Conservation (phyloP, 2,797 vertebrate species). For the Gadopsis bispinosus region DNA sequence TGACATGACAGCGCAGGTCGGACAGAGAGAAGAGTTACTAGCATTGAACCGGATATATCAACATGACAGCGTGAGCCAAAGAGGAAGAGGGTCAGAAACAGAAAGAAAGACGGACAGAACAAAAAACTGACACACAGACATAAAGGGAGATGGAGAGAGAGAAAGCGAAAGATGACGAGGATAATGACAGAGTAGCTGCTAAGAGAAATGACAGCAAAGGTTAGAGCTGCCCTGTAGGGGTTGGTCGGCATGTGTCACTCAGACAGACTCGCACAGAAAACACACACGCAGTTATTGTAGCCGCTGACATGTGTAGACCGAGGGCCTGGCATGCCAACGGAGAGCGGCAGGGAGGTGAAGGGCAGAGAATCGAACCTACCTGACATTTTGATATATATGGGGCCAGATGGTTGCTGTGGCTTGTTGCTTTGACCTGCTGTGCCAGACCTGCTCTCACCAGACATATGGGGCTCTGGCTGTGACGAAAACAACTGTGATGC, state of each 20-base stretch:
- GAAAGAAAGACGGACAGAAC: slow-evolving; percentile 10
- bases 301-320: slow-evolving; percentile 30
- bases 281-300: slow-evolving; percentile 7
- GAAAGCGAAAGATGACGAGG: slow-evolving; percentile 19
- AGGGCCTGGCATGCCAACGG: slow-evolving; percentile 25
- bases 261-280: slow-evolving; percentile 27
- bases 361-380: slow-evolving; percentile 67
- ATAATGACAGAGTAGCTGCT: slow-evolving; percentile 53
- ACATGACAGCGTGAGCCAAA: slow-evolving; percentile 33
- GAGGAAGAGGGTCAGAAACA: slow-evolving; percentile 39
- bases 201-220: slow-evolving; percentile 72
- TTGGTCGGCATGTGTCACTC: slow-evolving; percentile 66
- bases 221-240: slow-evolving; percentile 65
- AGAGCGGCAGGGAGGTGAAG: slow-evolving; percentile 54
- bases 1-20: slow-evolving; percentile 44
- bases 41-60: slow-evolving; percentile 40
- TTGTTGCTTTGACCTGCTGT: slow-evolving; percentile 65
- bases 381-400: slow-evolving; percentile 69
- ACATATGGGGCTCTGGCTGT: slow-evolving; percentile 58
- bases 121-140: slow-evolving; percentile 21
- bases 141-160: not conserved
- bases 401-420: slow-evolving; percentile 70
- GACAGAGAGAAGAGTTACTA: slow-evolving; percentile 16
- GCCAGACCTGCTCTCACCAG: slow-evolving; percentile 50
- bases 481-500: slow-evolving; percentile 66